phyloP scores from a whole-genome alignment of 2,113 vertebrate genomes.

The Lepisosteus osseus region DNA sequence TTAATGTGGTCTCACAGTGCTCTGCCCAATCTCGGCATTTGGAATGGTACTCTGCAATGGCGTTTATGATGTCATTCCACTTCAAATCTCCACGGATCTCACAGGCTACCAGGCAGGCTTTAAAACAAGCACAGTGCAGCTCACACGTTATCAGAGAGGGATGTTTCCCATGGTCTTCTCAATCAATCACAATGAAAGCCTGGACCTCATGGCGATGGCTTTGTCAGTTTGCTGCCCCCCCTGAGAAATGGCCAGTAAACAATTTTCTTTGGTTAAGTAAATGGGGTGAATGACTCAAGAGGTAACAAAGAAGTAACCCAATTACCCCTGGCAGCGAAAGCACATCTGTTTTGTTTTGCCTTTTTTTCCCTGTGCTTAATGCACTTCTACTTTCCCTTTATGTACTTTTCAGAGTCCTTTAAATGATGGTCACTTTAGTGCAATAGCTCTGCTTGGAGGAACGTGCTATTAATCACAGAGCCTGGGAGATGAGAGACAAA shows the following conservation, averaged over 20 bases:
- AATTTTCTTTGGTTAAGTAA: conserved; percentile 50
- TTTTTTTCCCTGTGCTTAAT: conserved; percentile 22
- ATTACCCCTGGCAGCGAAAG: conserved; percentile 40
- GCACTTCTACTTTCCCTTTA: conserved; percentile 15
- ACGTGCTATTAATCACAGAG: neutral
- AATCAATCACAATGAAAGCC: conserved; percentile 50
- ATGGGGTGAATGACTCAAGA: conserved; percentile 31
- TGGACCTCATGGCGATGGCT: conserved; percentile 2
- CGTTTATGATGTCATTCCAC: conserved; percentile 24
- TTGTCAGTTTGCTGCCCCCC: conserved; percentile 23
- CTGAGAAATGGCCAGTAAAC: conserved; percentile 35
- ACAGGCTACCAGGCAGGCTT: conserved; percentile 20
- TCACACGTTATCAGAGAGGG: conserved; percentile 39
- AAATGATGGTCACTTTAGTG: neutral
- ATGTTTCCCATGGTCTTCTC: conserved; percentile 47
- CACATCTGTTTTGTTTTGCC: conserved; percentile 23
- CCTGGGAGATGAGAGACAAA: neutral
- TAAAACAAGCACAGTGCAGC: conserved; percentile 32
- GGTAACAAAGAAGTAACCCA: conserved; percentile 37
- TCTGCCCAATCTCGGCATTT: neutral
- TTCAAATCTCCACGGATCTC: conserved; percentile 29
- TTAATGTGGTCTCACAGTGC: neutral
- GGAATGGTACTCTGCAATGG: conserved; percentile 10
- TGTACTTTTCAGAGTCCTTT: conserved; percentile 9
- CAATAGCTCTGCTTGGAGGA: neutral